Evolutionary conservation across 2,888 invertebrate species (phyloP).

Genomic region (Noctua fimbriata): DNA sequence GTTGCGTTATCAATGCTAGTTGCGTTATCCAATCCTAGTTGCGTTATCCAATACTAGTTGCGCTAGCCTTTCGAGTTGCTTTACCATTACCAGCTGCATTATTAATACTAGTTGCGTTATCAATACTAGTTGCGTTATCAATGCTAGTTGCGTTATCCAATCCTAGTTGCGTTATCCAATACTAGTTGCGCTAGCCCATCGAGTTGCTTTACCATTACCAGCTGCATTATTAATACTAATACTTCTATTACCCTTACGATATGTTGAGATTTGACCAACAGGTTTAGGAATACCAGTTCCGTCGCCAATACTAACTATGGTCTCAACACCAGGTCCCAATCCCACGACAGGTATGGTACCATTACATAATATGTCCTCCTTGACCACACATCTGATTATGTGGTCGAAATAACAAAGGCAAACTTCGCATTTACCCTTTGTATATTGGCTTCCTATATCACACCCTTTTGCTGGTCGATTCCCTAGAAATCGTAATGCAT

Average conservation of each 20-base stretch:
- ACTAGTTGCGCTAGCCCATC: not conserved
- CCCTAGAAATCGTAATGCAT: constrained; percentile 1
- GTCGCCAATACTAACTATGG: not conserved
- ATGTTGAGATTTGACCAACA: too few species aligned
- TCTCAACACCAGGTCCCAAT: not conserved
- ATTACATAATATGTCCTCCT: not conserved
- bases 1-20: not conserved
- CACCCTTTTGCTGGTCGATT: constrained; percentile 8
- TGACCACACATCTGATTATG: not conserved
- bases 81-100: too few species aligned
- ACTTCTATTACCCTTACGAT: too few species aligned
- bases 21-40: too few species aligned
- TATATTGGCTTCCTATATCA: constrained; percentile 4
- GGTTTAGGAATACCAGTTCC: too few species aligned
- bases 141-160: not conserved
- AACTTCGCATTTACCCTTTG: not conserved
- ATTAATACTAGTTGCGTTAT: too few species aligned
- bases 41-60: too few species aligned
- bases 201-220: too few species aligned
- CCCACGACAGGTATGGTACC: too few species aligned
- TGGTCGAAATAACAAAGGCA: not conserved
- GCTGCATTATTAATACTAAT: too few species aligned
- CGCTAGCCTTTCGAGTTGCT: too few species aligned
- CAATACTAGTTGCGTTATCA: too few species aligned
- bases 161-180: not conserved